phyloP scores from a whole-genome alignment of 2,113 vertebrate genomes.

The Phaetusa simplex region DNA sequence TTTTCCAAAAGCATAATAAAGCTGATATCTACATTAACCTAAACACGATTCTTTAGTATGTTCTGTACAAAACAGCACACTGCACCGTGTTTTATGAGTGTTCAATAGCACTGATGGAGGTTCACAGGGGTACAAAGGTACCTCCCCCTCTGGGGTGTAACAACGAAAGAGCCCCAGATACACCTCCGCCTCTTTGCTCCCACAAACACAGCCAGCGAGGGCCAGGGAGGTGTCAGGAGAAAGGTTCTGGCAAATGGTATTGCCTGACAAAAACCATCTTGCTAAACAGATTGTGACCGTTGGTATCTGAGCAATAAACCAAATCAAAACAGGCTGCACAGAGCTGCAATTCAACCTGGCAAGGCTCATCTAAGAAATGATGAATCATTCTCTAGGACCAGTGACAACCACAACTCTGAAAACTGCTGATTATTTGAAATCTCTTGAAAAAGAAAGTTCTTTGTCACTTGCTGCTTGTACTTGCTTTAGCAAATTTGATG shows the following conservation, averaged over 20 bases:
- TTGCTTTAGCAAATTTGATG: background rate
- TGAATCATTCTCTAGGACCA: background rate
- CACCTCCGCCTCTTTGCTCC: background rate
- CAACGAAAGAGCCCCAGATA: background rate
- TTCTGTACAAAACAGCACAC: background rate
- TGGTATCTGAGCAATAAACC: background rate
- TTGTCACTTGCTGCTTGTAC: background rate
- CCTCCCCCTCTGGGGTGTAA: fast-evolving
- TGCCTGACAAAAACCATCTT: background rate
- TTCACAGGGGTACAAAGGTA: background rate
- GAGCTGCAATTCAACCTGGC: background rate
- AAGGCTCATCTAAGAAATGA: background rate
- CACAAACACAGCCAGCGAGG: background rate
- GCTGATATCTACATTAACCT: background rate
- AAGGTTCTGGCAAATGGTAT: background rate
- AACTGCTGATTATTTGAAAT: background rate
- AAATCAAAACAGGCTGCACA: background rate
- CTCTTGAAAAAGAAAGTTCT: background rate
- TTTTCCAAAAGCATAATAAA: background rate
- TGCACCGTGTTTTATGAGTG: background rate
- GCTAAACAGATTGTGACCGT: background rate
- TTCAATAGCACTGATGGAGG: fast-evolving
- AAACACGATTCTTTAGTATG: background rate
- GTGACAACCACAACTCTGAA: background rate
- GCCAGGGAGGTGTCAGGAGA: background rate